Base-by-base conservation (phyloP, 2,113 vertebrate species). In the Myrmecobius fasciatus region DNA sequence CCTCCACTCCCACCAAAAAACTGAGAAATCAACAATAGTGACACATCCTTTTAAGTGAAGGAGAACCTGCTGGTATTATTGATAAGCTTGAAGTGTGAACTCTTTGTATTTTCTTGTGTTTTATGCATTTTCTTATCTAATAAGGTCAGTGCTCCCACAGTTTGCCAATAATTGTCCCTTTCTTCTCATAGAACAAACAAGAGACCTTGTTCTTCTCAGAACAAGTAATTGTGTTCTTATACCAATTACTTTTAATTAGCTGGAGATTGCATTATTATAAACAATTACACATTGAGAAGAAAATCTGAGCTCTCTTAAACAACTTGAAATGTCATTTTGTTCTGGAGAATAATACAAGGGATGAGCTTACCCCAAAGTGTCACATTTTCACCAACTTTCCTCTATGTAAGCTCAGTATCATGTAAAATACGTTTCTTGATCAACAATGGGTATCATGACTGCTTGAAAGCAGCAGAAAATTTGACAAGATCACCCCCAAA, bases 1-100 rank as follows among this genome's bases (percentile, higher is more conserved):
- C 12, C 31, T 67, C n/a, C n/a, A 83, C 36, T 43, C 20, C 20
- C 67, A 83, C 67, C 20, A 83, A 96, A 92, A 96, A 96, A 93
- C 95, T 89, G 91, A 89, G 53, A 88, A 60, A 53, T 22, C 22
- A 43, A 2, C 7, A 83, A 31, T 0, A n/a, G 94, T 24, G 89
- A 49, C 54, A 51, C 89, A 48, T 60, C 36, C 83, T 48, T 9
- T 10, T 11, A 0, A 43, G 67, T 83, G 67, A 43, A 43, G 24
- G 67, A 43, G 20, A 43, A 43, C 36, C 22, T 83, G 67, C 49
- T 25, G 0, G 25, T 31, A 48, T 48, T 47, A 1, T 10, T 43
- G 47, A 24, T 43, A 22, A 83, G 52, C 20, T 9, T 12, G 46
- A 92, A 47, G 89, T 94, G 90, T 89, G 8, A 8, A 7, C 36